A percentile compares a stretch with the other conserved stretches of the same genome.
Evolutionary conservation across 1,140 invertebrate genomes (phyloP).

Genomic region (Tribolium castaneum): DNA sequence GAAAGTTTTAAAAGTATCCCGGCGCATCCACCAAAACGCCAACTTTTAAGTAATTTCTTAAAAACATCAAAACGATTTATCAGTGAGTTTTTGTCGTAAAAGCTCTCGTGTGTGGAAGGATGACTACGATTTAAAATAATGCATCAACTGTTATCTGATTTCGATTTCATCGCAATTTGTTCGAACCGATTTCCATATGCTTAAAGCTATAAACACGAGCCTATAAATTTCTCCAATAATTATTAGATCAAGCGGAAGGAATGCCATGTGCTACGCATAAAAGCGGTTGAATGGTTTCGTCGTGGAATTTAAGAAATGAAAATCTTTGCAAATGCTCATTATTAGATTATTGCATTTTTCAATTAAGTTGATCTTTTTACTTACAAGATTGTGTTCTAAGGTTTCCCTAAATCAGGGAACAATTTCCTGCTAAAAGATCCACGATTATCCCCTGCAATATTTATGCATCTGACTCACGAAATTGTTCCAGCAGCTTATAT

Average conservation of each 20-base stretch:
- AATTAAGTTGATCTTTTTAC: neutral
- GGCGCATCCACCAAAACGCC: neutral
- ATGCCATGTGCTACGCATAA: neutral
- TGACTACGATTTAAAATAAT: slow-evolving; percentile 14
- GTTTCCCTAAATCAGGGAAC: neutral
- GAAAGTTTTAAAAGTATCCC: neutral
- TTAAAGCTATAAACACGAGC: slow-evolving; percentile 5
- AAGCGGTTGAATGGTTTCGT: neutral
- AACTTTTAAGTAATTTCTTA: neutral
- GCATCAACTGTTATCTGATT: slow-evolving; percentile 5
- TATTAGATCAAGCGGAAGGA: neutral
- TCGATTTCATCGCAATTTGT: slow-evolving; percentile 19
- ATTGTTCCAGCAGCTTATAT: neutral
- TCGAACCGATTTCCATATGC: slow-evolving; percentile 5
- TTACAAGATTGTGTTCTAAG: neutral
- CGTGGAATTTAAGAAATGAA: neutral
- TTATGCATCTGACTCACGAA: neutral
- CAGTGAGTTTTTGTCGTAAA: neutral
- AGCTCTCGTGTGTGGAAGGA: neutral
- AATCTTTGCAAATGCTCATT: neutral
- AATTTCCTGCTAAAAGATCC: neutral
- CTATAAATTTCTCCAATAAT: slow-evolving; percentile 15
- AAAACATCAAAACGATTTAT: neutral
- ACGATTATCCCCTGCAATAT: neutral
- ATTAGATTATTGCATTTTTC: slow-evolving; percentile 29